Evolutionary conservation across 2,888 invertebrate genomes (phyloP).

Genomic region (Gasteruption jaculator): DNA sequence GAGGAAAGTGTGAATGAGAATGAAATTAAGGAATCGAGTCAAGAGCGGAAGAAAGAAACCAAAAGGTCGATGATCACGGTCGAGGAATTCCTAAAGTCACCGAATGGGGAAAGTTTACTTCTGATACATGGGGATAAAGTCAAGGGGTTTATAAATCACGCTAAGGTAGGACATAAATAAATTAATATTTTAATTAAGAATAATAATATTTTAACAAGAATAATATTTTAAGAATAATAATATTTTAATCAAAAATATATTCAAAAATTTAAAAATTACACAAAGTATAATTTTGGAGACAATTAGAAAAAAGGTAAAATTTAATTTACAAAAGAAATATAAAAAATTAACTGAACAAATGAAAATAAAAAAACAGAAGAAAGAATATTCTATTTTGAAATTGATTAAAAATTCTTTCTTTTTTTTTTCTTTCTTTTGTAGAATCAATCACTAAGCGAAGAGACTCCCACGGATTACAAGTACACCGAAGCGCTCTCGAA

Average conservation of each 20-base stretch:
- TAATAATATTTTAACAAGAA: slow-evolving; percentile 3
- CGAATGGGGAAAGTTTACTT: slow-evolving; percentile 53
- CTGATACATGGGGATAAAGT: slow-evolving; percentile 48
- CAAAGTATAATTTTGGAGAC: too few species aligned
- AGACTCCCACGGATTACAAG: too few species aligned
- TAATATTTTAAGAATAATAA: slow-evolving; percentile 3
- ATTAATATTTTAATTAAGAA: slow-evolving; percentile 2
- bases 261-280: too few species aligned
- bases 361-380: too few species aligned
- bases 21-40: slow-evolving; percentile 24
- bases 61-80: slow-evolving; percentile 35
- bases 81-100: slow-evolving; percentile 52
- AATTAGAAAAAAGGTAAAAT: too few species aligned
- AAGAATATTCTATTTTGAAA: too few species aligned
- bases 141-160: slow-evolving; percentile 33
- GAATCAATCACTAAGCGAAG: too few species aligned
- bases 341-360: too few species aligned
- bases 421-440: too few species aligned
- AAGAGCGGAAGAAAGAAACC: slow-evolving; percentile 25
- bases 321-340: too few species aligned
- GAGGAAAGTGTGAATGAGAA: slow-evolving; percentile 38
- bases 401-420: too few species aligned
- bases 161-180: slow-evolving; percentile 31
- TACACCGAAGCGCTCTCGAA: slow-evolving; percentile 49
- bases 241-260: slow-evolving; percentile 1